Percentiles rank a stretch among this genome's conserved stretches.
These are phyloP conservation scores for Sebastes flavidus DNA, from an alignment of 2,797 vertebrate genomes.

Conservation along the genomic window DNA sequence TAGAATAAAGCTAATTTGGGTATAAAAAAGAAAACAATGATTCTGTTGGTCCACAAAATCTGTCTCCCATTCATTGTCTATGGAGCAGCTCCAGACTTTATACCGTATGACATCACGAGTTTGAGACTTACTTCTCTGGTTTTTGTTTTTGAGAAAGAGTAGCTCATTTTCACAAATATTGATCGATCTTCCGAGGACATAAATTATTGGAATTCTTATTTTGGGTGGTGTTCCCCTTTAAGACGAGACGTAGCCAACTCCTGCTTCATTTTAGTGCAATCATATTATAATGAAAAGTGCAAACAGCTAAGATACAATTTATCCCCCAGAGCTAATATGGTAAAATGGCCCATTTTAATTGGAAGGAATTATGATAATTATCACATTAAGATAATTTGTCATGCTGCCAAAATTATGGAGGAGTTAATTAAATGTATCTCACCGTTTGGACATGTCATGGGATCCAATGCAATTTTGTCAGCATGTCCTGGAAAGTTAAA, in stretches of 20 bases:
- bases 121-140: too few species aligned
- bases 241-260: neutral
- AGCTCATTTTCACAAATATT: too few species aligned
- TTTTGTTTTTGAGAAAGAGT: too few species aligned
- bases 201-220: too few species aligned
- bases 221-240: too few species aligned
- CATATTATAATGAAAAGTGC: constrained; percentile 20
- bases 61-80: too few species aligned
- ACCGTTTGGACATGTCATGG: constrained; percentile 32
- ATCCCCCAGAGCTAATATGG: constrained; percentile 32
- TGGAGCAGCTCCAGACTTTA: too few species aligned
- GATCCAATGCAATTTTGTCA: constrained; percentile 33
- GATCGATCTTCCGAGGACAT: too few species aligned
- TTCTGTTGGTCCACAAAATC: too few species aligned
- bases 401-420: constrained; percentile 50
- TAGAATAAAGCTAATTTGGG: too few species aligned
- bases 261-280: constrained; percentile 11
- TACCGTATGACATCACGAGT: too few species aligned
- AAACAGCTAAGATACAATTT: constrained; percentile 35
- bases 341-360: constrained; percentile 33
- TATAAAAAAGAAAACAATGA: too few species aligned
- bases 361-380: constrained; percentile 49
- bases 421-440: constrained; percentile 62
- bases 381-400: constrained; percentile 52
- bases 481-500: constrained; percentile 3